Evolutionary conservation across 2,113 vertebrate species (phyloP).

Genomic region (Catharus minimus): DNA sequence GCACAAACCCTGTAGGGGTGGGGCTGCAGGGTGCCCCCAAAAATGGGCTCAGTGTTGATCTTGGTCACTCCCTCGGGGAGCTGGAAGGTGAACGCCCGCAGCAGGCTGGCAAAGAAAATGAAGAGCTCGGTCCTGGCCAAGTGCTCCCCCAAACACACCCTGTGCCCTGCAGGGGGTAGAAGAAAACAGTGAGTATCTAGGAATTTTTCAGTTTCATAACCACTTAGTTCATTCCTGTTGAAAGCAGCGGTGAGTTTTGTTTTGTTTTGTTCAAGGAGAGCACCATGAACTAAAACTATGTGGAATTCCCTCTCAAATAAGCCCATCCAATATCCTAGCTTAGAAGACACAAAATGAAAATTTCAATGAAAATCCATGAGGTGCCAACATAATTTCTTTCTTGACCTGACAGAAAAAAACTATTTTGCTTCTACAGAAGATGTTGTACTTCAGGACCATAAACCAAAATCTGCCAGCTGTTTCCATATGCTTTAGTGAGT

Average conservation of each 20-base stretch:
- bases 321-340: not conserved
- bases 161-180: conserved; percentile 28
- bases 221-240: not conserved
- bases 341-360: not conserved
- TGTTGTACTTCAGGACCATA: not conserved
- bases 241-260: not conserved
- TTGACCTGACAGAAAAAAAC: not conserved
- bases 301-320: not conserved
- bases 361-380: not conserved
- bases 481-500: not conserved
- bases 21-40: not conserved
- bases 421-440: not conserved
- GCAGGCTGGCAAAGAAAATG: conserved; percentile 50
- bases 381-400: not conserved
- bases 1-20: conserved; percentile 27
- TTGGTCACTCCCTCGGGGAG: not conserved
- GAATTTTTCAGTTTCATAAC: not conserved
- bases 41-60: not conserved
- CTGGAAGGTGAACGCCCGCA: not conserved
- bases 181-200: not conserved
- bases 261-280: not conserved
- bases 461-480: not conserved
- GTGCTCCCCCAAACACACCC: conserved; percentile 52
- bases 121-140: conserved; percentile 46
- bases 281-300: not conserved